Base-by-base conservation (phyloP, 2,113 vertebrate genomes). In the Athene noctua region DNA sequence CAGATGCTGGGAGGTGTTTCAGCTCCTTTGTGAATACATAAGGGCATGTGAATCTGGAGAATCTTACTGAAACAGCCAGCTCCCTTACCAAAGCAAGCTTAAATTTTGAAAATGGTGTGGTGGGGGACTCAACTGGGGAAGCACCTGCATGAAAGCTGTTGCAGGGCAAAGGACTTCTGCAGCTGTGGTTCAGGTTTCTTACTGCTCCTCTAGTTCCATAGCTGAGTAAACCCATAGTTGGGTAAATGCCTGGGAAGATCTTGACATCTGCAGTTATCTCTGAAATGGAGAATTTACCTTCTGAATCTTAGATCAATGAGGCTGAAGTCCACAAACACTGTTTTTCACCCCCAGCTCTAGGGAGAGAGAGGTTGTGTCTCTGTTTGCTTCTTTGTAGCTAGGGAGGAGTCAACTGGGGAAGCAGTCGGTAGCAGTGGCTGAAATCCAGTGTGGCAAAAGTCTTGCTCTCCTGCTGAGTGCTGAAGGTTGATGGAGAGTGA, bases 381-480 rank as follows among this genome's bases (percentile, higher is more conserved):
- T 91, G 68, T 91, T 88, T 94, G 78, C 92, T 91, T 96, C 77
- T 68, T 86, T 74, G n/a, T 86, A 89, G 80, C 92, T 90, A 95
- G 90, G 91, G 79, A 82, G 74, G 92, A 71, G 10, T 40, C 68
- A 84, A 2, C 92, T 63, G 59, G 80, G 88, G 82, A 93, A 85
- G 85, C 10, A 2, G 8, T 67, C 19, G 1, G 32, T 92, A 72
- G 70, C n/a, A 0, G 85, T 85, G 65, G 29, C 80, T 95, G 84
- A 77, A 90, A 86, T 85, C 91, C 86, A 61, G 27, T 74, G 77
- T 80, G 82, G n/a, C 62, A 61, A 58, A 86, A 86, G 63, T 65
- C 63, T 95, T 55, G 26, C 65, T 68, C 19, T 65, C 40, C 78
- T 49, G 32, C 83, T 85, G 80, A 49, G 29, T 68, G 63, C 66